Conservation (phyloP, 2,888 invertebrate genomes). For the Drosophila nr. medialis region DNA sequence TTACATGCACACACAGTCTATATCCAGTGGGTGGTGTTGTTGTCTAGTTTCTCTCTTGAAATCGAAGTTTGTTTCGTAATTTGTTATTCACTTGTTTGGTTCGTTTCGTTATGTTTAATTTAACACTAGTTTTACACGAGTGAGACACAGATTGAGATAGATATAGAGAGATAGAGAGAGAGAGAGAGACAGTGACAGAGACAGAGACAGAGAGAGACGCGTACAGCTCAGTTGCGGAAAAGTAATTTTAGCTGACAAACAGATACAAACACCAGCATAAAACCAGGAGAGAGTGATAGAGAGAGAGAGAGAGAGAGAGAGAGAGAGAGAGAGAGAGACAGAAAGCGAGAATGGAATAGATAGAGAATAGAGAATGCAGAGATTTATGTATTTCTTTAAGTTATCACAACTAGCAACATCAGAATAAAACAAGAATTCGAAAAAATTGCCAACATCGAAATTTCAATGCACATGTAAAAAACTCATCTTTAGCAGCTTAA, state of each 20-base stretch:
- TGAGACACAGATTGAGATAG: neutral
- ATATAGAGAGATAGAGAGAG: neutral
- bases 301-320: neutral
- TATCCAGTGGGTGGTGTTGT: conserved; percentile 7
- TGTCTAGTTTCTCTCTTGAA: conserved; percentile 14
- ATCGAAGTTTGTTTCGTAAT: conserved; percentile 9
- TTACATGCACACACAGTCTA: neutral
- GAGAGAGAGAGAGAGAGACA: too few relatives aligned
- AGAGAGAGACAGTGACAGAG: neutral
- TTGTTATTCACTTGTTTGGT: conserved; percentile 1
- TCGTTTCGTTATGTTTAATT: conserved; percentile 14
- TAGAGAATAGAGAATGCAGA: conserved; percentile 1
- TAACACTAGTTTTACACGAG: neutral
- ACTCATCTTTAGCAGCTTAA: too few relatives aligned
- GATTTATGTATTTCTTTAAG: neutral
- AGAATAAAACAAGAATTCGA: neutral
- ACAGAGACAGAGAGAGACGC: neutral
- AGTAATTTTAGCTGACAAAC: conserved; percentile 20
- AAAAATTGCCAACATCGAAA: too few relatives aligned
- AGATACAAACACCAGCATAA: conserved; percentile 3
- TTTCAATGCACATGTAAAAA: too few relatives aligned
- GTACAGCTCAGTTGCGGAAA: conserved; percentile 18
- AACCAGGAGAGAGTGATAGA: neutral
- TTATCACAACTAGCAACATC: neutral
- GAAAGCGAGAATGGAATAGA: neutral